These are phyloP conservation scores for Otocyon megalotis DNA, from an alignment of 2,113 vertebrate species.

Conservation along the genomic window DNA sequence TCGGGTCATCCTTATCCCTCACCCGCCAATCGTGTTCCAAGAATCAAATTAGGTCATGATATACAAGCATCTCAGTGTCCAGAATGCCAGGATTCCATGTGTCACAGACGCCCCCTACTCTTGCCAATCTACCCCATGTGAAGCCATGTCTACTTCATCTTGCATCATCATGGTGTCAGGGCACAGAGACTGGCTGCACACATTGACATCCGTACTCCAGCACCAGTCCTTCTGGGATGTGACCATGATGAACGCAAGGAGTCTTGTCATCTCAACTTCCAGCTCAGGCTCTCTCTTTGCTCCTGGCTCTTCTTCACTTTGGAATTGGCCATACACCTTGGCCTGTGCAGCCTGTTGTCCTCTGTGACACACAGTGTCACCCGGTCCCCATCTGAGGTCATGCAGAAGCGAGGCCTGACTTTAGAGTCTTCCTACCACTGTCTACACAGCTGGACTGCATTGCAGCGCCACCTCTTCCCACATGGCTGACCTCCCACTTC, in stretches of 20 bases:
- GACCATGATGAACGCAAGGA: accelerated
- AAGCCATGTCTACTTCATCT: accelerated
- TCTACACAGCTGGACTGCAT: accelerated
- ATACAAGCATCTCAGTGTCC: accelerated
- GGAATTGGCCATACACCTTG: neutral
- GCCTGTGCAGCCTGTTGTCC: accelerated
- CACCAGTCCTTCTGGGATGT: neutral
- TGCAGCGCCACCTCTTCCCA: accelerated
- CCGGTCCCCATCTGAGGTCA: accelerated
- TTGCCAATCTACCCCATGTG: accelerated
- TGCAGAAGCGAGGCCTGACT: accelerated
- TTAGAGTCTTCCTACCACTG: accelerated
- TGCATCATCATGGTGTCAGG: accelerated
- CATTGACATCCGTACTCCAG: accelerated
- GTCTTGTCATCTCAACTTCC: accelerated
- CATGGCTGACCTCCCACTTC: accelerated
- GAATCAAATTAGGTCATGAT: neutral
- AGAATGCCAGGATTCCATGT: accelerated
- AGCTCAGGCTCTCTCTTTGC: neutral
- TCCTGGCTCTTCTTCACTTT: accelerated
- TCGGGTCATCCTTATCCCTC: accelerated
- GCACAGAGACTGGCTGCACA: too few species aligned
- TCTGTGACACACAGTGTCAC: too few species aligned
- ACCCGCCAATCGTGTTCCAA: too few species aligned
- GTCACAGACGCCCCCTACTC: accelerated